Conservation (phyloP, 2,797 vertebrate species). For the Galagoides demidoff region DNA sequence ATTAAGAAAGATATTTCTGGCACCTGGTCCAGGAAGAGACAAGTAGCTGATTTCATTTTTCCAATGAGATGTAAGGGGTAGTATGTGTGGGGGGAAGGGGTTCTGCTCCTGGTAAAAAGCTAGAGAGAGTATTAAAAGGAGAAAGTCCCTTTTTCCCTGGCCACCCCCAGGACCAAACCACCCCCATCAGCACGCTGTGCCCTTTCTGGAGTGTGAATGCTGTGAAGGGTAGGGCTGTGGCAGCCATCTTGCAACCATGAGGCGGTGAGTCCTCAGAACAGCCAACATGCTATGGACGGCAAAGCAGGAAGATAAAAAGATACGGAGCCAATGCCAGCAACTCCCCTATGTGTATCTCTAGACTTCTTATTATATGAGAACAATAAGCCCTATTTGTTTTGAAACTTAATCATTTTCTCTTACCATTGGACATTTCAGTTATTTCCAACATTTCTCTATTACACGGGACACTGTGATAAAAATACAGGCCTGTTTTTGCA, state of each 20-base stretch:
- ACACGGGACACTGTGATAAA: not conserved
- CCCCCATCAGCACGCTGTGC: not conserved
- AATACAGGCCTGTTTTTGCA: not conserved
- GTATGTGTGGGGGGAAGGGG: not conserved
- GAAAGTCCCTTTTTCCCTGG: not conserved
- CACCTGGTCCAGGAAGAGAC: not conserved
- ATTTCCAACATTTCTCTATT: conserved; percentile 25
- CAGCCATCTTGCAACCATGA: not conserved
- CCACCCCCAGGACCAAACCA: not conserved
- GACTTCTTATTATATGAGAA: not conserved
- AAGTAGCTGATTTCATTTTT: not conserved
- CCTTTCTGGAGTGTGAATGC: not conserved
- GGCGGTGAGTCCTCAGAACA: not conserved
- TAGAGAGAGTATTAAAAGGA: not conserved
- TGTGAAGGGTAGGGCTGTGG: not conserved
- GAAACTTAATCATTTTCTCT: not conserved
- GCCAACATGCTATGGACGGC: not conserved
- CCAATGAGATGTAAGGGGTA: not conserved
- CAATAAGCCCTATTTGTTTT: not conserved
- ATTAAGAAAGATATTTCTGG: not conserved
- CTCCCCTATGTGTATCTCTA: not conserved
- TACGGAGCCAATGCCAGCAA: not conserved
- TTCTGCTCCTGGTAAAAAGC: not conserved
- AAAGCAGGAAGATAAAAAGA: not conserved
- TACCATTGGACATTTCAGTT: not conserved